Evolutionary conservation across 1,140 invertebrate genomes (phyloP), one percentile per base, ranked within the genome.

Genomic region (Sminthurinus signatus): DNA sequence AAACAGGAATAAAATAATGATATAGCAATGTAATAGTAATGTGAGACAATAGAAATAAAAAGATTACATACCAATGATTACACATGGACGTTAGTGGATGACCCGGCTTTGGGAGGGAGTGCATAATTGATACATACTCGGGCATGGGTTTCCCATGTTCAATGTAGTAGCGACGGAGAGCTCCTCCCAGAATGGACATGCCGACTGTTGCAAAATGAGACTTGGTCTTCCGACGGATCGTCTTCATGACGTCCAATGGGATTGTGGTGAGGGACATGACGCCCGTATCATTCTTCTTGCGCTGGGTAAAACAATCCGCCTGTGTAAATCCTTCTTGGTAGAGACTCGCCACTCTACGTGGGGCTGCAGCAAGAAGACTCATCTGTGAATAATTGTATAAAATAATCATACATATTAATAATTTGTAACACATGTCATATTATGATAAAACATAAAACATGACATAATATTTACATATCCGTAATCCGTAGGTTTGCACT

Each of bases 161-260:
- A 25, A 39, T n/a, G 42, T 60, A 69, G 27, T 63, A 65, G 12
- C 64, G 61, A 8, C 60, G 50, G 28, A 69, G 31, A 29, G 70
- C 70, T 51, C 70, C 70, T 28, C 56, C 51, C 23, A 72, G 42
- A 17, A 72, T n/a, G 39, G 57, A 31, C 70, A 72, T 72, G 25
- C 70, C 70, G 27, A 68, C 58, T 2, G 65, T 64, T 1, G 70
- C 70, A 67, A 72, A 72, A 62, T 72, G 70, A 21, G 67, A 48
- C 19, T 61, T 57, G 5, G 62, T 67, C 10, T 32, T 39, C 12
- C 62, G 23, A 4, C 70, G 42, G 21, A 72, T 62, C 15, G 25
- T 31, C 25, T 69, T 69, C 51, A 67, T 60, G 23, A 50, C 23
- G 0, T 61, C 57, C 19, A 72, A 27, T 1, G 61, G 48, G 23